Evolutionary conservation across 2,888 invertebrate species (phyloP), one percentile per base, ranked within the genome.

Genomic region (Choristoneura rosaceana): DNA sequence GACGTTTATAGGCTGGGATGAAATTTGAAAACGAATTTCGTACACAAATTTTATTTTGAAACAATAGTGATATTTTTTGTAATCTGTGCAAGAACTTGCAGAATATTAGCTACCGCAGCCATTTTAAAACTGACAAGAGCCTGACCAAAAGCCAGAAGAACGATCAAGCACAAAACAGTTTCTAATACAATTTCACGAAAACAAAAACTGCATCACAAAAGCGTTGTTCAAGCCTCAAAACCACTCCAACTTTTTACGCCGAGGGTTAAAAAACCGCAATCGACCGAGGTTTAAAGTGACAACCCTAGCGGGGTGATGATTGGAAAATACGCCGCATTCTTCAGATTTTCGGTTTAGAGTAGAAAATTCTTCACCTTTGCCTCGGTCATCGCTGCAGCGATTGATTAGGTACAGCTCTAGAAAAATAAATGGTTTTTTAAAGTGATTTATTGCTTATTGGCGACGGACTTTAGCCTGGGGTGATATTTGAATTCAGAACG

Each of bases 261-360:
- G 25, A 47, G 64, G 59, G 69, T 55, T 50, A 15, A 69, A 73
- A 55, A 73, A 73, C 68, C 59, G 64, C 64, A 60, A 69, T 73
- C 73, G 69, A 71, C 67, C 71, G 55, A 58, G 41, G 33, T 47
- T 73, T 52, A 63, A 68, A 73, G 69, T 73, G 73, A 73, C 69
- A 73, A 59, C 73, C 73, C 73, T 59, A 60, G 62, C 69, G 69
- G 58, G 52, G 76, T 74, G 79, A 78, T 80, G 77, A 82, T 83
- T 82, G 80, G 78, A 79, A 82, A 81, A 80, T 81, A 81, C 80
- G 80, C 77, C 74, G 75, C 71, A 74, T 78, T 77, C 81, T 78
- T 76, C 63, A 73, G 71, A 76, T 78, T 82, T 79, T 77, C 71
- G 76, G 74, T 73, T 65, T 68, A 62, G 64, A 68, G 55, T 58